Percentiles rank a stretch among this genome's conserved stretches.
Evolutionary conservation across 2,888 invertebrate species (phyloP).

Genomic region (Ypsolopha sequella): DNA sequence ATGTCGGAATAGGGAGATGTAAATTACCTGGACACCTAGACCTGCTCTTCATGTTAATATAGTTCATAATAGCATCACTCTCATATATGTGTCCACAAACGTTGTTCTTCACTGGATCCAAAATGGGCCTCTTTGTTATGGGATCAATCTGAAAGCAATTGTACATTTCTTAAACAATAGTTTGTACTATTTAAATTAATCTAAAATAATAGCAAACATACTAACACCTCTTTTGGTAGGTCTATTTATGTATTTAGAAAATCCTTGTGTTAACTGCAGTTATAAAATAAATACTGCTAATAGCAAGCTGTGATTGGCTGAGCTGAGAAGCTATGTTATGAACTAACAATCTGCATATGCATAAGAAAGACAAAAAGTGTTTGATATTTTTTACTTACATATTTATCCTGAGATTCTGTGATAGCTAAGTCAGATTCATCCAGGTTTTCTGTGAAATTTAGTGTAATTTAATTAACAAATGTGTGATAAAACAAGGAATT

Average conservation of each 20-base stretch:
- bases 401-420: constrained; percentile 39
- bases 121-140: constrained; percentile 55
- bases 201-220: no score
- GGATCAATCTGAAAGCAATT: constrained; percentile 51
- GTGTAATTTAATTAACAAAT: background rate
- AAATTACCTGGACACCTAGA: constrained; percentile 49
- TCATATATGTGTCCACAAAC: constrained; percentile 65
- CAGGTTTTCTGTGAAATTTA: constrained; percentile 31
- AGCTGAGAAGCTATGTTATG: background rate
- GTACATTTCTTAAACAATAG: background rate
- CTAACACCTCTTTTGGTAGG: no score
- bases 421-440: constrained; percentile 50
- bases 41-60: constrained; percentile 37
- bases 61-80: constrained; percentile 42
- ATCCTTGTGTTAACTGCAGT: no score
- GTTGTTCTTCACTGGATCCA: constrained; percentile 59
- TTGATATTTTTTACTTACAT: constrained; percentile 32
- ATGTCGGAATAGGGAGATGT: no score
- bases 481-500: background rate
- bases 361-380: no score
- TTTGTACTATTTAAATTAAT: no score
- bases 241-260: no score
- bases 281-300: background rate
- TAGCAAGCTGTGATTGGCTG: background rate
- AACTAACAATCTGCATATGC: background rate